These are phyloP conservation scores for Euclidia mi DNA, from an alignment of 2,888 invertebrate species.

Conservation along the genomic window DNA sequence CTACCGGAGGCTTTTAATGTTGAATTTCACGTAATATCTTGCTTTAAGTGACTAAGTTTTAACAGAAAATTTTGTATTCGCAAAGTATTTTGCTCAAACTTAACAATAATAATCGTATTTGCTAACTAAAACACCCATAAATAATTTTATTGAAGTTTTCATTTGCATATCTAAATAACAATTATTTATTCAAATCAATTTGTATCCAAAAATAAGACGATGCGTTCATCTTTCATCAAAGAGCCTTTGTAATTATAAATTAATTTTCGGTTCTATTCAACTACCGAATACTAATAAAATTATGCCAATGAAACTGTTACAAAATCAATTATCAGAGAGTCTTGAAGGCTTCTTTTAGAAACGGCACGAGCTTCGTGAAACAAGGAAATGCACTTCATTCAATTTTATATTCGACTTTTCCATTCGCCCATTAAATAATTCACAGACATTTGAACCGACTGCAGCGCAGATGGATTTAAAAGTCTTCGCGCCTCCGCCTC, in stretches of 20 bases:
- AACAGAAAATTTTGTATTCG: no score
- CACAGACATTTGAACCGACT: constrained; percentile 43
- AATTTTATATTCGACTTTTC: constrained; percentile 65
- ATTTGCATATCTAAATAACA: constrained; percentile 40
- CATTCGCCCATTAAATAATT: constrained; percentile 57
- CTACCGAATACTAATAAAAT: constrained; percentile 54
- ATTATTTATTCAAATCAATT: constrained; percentile 39
- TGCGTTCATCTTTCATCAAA: constrained; percentile 33
- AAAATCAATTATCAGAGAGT: constrained; percentile 62
- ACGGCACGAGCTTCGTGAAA: constrained; percentile 38
- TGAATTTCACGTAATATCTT: no score
- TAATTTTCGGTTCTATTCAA: constrained; percentile 46
- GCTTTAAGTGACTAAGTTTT: no score
- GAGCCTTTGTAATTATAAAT: constrained; percentile 53
- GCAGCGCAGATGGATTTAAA: constrained; percentile 30
- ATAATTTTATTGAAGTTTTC: constrained; percentile 28
- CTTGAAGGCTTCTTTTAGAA: constrained; percentile 47
- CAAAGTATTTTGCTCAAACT: neutral
- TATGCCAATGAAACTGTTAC: constrained; percentile 60
- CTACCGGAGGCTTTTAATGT: no score
- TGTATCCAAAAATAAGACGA: constrained; percentile 37
- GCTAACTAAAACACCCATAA: constrained; percentile 12
- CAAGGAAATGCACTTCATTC: constrained; percentile 73
- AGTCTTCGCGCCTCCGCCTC: constrained; percentile 6
- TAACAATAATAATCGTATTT: constrained; percentile 31